Evolutionary conservation across 1,140 invertebrate genomes (phyloP), one percentile per base, ranked within the genome.

Genomic region (Carposina sasakii): DNA sequence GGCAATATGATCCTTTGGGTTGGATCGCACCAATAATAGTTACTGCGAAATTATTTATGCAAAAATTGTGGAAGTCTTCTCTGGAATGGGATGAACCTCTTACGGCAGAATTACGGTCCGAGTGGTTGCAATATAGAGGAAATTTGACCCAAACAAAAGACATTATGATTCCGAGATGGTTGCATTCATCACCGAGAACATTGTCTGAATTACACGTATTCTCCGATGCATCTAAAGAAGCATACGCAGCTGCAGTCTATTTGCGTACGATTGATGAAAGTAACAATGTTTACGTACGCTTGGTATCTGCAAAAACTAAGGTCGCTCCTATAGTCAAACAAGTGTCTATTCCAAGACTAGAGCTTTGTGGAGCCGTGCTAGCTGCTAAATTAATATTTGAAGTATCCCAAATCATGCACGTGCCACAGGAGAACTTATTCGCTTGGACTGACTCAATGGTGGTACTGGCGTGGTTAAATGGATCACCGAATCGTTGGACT

Each of bases 361-460:
- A 81, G 52, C 44, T 81, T 8, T 77, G 68, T 39, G 72, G 55
- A 9, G 69, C 77, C 3, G 26, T 57, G 1, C 42, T 81, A 21
- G 44, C 61, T 9, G 45, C 60, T 12, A 54, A 62, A 41, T 17
- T 68, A 1, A 5, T 73, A 2, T 33, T 19, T 16, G 63, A 57
- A 24, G 36, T 68, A 1, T 36, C 60, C 17, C 46, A 60, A 24
- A 50, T 67, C 15, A 62, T 81, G 36, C 28, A 50, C 12, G 42
- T 74, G 28, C 48, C 58, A 1, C 60, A 78, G 47, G 23, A 42
- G 6, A 45, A 73, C 20, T 36, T 70, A 6, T 60, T 40, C 36
- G 74, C 66, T 48, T 85, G 76, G 73, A 68, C 64, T 0, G 76
- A 86, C 45, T 83, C 78, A 1, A 79, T 68, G 0, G 70, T 85